Percentiles rank a stretch among this genome's conserved stretches.
These are phyloP conservation scores for Neelides sp. DNA, from an alignment of 1,140 invertebrate genomes.

Conservation along the genomic window DNA sequence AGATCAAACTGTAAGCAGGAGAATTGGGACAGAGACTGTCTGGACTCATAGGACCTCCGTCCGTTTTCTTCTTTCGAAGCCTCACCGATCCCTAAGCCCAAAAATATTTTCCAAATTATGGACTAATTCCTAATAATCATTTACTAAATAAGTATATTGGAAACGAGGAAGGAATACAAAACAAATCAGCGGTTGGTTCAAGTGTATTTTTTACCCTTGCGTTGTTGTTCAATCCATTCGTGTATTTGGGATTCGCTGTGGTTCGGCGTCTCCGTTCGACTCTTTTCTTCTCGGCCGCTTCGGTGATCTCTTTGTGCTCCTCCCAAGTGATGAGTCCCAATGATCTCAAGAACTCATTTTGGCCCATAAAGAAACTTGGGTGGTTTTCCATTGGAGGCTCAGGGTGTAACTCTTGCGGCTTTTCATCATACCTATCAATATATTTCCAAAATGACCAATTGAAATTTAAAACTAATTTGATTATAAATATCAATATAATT, in stretches of 20 bases:
- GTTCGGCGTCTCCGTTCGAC: neutral
- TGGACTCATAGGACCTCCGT: neutral
- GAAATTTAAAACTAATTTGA: too few species aligned
- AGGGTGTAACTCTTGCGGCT: too few species aligned
- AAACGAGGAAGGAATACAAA: neutral
- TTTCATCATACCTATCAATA: too few species aligned
- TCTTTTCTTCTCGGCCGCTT: neutral
- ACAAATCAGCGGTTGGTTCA: too few species aligned
- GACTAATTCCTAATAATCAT: too few species aligned
- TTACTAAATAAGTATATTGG: neutral
- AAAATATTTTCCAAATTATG: too few species aligned
- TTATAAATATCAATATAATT: too few species aligned
- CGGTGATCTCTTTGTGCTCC: neutral
- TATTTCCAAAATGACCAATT: too few species aligned
- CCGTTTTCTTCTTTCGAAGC: neutral
- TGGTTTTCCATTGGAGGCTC: too few species aligned
- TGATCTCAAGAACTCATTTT: neutral
- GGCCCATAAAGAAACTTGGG: neutral
- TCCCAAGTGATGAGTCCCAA: neutral
- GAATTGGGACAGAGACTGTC: neutral
- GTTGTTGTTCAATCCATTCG: neutral
- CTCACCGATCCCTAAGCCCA: neutral
- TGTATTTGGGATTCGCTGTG: neutral
- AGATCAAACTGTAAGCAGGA: neutral
- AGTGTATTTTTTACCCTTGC: too few species aligned